Evolutionary conservation across 2,888 invertebrate genomes (phyloP), one percentile per base, ranked within the genome.

Genomic region (Gastracanthus pulcherrimus): DNA sequence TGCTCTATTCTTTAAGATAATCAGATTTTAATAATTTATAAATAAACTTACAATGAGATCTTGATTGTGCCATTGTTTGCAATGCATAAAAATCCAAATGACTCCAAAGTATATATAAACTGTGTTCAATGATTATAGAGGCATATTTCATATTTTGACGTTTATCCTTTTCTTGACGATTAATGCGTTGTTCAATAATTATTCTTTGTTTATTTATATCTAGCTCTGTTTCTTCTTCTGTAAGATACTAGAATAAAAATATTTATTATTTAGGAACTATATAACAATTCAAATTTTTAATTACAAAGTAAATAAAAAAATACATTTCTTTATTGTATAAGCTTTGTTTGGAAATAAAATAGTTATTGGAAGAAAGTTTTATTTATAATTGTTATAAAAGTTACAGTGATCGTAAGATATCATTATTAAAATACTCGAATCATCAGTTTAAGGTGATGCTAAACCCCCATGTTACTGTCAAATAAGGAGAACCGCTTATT

Each of bases 51-150:
- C 90, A 86, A 76, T 89, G 89, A 36, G 87, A 86, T 60, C 86
- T 87, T 31, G 84, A 88, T 64, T 89, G 86, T 23, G 94, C 93
- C 74, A 94, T 93, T 0, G 94, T 93, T 84, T 94, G 93, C 75
- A 94, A 92, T 92, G 96, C 94, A 88, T 95, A 95, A 88, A 94
- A 95, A 86, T 96, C 94, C 71, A 96, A 91, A 91, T 96, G 96
- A 72, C 95, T 94, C 96, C 96, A 96, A 83, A 97, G 92, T 82
- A 97, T 93, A 88, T 96, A 95, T 74, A 96, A 92, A 86, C 95
- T 94, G 85, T 95, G 94, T 88, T 96, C 95, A 29, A 95, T 94
- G 77, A 96, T 95, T 87, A 94, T 94, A 70, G 93, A 92, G 88
- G 94, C 93, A 87, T 94, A 93, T 86, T 93, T 93, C 86, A 95